Conservation (phyloP, 2,113 vertebrate genomes). For the Nyctereutes procyonoides region DNA sequence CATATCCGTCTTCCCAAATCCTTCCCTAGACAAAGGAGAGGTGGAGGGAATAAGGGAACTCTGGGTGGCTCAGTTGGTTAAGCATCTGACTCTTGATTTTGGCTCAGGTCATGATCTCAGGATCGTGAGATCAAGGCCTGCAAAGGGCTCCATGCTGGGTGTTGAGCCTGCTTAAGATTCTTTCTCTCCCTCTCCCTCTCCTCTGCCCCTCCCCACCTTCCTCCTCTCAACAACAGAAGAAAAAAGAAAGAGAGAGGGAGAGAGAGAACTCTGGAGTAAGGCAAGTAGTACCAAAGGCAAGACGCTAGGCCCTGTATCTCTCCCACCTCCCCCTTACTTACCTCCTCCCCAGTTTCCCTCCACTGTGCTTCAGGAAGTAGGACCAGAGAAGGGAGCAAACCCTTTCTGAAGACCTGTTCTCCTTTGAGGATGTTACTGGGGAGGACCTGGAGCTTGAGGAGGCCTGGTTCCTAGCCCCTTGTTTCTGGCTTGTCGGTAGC, state of each 20-base stretch:
- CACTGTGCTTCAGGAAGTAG: background rate
- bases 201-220: background rate
- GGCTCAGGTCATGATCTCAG: background rate
- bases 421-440: background rate
- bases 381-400: background rate
- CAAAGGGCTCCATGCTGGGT: background rate
- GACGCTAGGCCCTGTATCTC: background rate
- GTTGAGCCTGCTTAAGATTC: background rate
- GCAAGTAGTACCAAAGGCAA: background rate
- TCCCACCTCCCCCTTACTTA: too few relatives aligned
- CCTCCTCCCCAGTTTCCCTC: background rate
- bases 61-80: background rate
- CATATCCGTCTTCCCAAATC: background rate
- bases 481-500: too few relatives aligned
- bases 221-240: background rate
- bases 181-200: background rate
- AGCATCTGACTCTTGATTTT: background rate
- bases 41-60: too few relatives aligned
- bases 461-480: background rate
- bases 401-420: background rate
- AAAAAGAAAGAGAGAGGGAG: background rate
- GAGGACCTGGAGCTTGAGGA: background rate
- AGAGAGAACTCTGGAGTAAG: background rate
- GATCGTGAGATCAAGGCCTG: background rate
- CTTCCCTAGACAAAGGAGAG: background rate